Conservation (phyloP, 2,888 invertebrate genomes). For the Limnephilus rhombicus region DNA sequence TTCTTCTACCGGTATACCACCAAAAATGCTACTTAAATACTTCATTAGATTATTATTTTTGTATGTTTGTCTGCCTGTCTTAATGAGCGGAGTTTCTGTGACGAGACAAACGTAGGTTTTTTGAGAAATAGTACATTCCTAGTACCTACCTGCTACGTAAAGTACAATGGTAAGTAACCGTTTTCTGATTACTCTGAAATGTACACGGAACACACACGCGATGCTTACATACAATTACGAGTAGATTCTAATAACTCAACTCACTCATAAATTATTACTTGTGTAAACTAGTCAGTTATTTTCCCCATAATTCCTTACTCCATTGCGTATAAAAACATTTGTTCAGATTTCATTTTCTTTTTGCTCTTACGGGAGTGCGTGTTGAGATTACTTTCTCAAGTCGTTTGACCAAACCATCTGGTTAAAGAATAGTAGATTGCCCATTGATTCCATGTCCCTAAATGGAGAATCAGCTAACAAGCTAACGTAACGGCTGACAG, state of each 20-base stretch:
- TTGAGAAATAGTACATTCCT: neutral
- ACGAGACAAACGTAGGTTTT: neutral
- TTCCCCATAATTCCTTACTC: neutral
- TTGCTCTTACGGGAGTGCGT: neutral
- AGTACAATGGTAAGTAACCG: neutral
- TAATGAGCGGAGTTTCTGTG: neutral
- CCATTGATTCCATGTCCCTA: neutral
- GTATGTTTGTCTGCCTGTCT: no score
- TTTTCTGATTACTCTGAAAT: neutral
- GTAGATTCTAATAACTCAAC: neutral
- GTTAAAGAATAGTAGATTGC: neutral
- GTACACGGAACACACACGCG: neutral
- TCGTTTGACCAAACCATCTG: neutral
- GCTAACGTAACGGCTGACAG: neutral
- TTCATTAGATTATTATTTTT: neutral
- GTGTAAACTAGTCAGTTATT: neutral
- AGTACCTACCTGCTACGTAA: no score
- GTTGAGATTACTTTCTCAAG: neutral
- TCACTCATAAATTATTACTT: neutral
- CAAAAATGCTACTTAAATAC: neutral
- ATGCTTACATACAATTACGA: neutral
- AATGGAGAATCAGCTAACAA: neutral
- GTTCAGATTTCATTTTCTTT: neutral
- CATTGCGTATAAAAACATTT: neutral
- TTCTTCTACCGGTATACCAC: neutral